phyloP scores from a whole-genome alignment of 2,113 vertebrate species.

The Archilochus colubris region DNA sequence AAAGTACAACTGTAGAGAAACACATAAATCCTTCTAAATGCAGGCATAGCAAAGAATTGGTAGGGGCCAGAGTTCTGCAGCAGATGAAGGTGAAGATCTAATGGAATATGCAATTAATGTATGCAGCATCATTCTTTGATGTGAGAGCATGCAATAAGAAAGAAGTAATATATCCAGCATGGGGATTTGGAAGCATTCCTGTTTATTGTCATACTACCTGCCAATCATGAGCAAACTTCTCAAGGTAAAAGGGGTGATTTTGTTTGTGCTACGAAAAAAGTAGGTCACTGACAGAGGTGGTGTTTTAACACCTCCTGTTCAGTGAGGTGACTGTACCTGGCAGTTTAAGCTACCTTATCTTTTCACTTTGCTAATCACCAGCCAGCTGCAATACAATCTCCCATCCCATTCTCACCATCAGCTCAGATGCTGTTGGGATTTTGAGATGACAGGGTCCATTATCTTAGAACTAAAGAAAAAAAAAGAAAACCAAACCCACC shows the following conservation, averaged over 20 bases:
- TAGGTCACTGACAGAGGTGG: neutral
- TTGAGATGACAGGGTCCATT: neutral
- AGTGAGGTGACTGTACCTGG: neutral
- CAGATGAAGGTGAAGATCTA: constrained; percentile 29
- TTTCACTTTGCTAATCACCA: neutral
- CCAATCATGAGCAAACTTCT: neutral
- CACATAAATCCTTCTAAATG: neutral
- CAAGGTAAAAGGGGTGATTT: neutral
- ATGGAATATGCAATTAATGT: constrained; percentile 26
- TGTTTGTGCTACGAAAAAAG: neutral
- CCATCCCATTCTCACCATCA: neutral
- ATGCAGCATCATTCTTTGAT: constrained; percentile 28
- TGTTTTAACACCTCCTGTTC: neutral
- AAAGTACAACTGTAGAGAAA: neutral
- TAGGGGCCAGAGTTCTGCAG: neutral
- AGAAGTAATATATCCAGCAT: neutral
- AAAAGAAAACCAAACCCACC: neutral
- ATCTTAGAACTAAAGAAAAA: neutral
- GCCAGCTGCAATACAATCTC: neutral
- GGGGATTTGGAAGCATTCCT: neutral
- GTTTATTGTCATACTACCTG: neutral
- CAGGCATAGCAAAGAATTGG: neutral
- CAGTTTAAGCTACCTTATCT: neutral
- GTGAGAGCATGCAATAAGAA: neutral
- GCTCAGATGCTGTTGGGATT: neutral